Evolutionary conservation across 2,113 vertebrate species (phyloP).

Genomic region (Tenrec ecaudatus): DNA sequence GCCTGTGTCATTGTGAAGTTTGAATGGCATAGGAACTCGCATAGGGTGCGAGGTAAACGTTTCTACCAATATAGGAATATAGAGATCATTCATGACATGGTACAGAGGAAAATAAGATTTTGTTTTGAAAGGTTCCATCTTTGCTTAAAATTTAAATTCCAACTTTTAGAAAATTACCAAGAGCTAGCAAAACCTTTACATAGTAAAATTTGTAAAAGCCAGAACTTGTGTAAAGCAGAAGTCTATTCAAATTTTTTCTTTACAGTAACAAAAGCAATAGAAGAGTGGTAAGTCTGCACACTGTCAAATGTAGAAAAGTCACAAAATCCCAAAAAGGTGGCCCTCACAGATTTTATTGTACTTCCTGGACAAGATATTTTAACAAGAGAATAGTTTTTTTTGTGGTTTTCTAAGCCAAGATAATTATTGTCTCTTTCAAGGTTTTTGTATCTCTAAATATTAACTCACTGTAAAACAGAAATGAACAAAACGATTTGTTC

Average conservation of each 20-base stretch:
- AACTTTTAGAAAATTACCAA: background rate
- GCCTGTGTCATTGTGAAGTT: background rate
- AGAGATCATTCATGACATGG: background rate
- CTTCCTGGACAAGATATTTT: background rate
- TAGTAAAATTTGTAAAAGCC: background rate
- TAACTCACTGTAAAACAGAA: background rate
- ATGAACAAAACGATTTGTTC: constrained; percentile 14
- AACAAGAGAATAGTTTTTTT: background rate
- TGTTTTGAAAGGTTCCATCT: background rate
- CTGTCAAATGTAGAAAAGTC: background rate
- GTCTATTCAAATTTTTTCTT: background rate
- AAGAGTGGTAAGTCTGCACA: background rate
- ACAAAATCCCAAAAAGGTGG: background rate
- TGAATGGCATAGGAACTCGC: background rate
- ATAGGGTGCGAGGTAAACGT: background rate
- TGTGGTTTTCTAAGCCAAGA: too few relatives aligned
- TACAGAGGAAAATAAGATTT: background rate
- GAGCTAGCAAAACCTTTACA: background rate
- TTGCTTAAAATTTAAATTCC: background rate
- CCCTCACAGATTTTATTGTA: background rate
- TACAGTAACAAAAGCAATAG: background rate
- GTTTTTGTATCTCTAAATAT: background rate
- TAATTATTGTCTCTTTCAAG: background rate
- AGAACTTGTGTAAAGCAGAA: background rate
- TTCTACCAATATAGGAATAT: background rate